Evolutionary conservation across 2,888 invertebrate genomes (phyloP).

Genomic region (Capitulum mitella): DNA sequence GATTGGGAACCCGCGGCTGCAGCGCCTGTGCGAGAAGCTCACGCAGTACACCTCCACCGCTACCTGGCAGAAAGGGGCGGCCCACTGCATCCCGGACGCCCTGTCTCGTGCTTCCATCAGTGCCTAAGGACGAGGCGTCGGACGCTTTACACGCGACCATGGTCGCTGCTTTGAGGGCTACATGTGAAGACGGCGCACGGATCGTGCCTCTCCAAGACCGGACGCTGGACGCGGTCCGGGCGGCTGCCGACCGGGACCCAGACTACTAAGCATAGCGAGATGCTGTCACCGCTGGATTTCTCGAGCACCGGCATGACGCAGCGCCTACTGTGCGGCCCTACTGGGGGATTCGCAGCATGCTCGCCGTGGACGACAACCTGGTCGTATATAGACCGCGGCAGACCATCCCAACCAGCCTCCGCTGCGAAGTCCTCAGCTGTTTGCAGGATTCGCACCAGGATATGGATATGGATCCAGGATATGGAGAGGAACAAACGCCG

Average conservation of each 20-base stretch:
- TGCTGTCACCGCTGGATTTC: not conserved
- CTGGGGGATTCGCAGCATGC: slow-evolving; percentile 27
- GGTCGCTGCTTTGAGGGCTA: not conserved
- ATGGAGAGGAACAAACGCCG: slow-evolving; percentile 33
- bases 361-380: slow-evolving; percentile 29
- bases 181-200: no score
- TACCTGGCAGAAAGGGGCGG: slow-evolving; percentile 23
- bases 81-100: slow-evolving; percentile 26
- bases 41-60: slow-evolving; percentile 6
- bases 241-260: not conserved
- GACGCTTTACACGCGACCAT: not conserved
- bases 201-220: not conserved
- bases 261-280: not conserved
- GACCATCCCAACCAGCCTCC: slow-evolving; percentile 29
- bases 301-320: not conserved
- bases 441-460: slow-evolving; percentile 32
- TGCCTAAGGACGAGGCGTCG: not conserved
- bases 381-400: slow-evolving; percentile 34
- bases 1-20: slow-evolving; percentile 29
- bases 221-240: not conserved
- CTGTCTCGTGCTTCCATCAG: slow-evolving; percentile 27
- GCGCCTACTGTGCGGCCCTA: not conserved
- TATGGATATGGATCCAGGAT: no score
- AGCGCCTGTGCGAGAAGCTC: slow-evolving; percentile 26
- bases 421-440: slow-evolving; percentile 27